phyloP scores from a whole-genome alignment of 2,113 vertebrate species.

The Corvus cornix region DNA sequence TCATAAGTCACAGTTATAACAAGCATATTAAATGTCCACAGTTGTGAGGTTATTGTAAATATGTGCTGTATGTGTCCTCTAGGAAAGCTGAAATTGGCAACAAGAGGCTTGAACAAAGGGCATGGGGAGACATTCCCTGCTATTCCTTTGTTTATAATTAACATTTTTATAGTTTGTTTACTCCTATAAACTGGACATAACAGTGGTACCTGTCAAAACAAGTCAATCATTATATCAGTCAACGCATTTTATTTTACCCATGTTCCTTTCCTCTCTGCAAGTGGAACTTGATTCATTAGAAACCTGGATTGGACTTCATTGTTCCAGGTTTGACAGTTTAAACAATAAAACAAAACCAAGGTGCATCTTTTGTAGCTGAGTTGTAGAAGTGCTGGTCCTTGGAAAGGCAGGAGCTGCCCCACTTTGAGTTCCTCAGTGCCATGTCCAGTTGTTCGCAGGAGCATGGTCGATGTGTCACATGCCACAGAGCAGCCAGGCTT shows the following conservation, averaged over 20 bases:
- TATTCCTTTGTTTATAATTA: background rate
- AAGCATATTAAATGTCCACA: background rate
- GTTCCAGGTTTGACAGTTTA: background rate
- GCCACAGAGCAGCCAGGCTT: background rate
- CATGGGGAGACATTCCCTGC: background rate
- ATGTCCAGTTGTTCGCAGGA: background rate
- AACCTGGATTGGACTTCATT: background rate
- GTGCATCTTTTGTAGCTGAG: background rate
- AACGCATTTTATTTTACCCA: background rate
- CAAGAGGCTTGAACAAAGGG: background rate
- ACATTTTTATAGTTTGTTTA: background rate
- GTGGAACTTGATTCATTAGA: background rate
- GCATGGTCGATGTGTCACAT: accelerated
- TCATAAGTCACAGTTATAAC: background rate
- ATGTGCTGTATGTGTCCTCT: background rate
- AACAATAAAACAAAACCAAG: background rate
- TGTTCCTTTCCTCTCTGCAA: background rate
- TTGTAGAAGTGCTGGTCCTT: background rate
- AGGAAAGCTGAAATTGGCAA: background rate
- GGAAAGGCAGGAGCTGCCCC: background rate
- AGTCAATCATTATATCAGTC: background rate
- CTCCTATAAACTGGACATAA: background rate
- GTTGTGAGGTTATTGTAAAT: background rate
- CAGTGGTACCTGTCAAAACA: conserved; percentile 32
- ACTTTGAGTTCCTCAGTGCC: background rate